A percentile compares a stretch with the other conserved stretches of the same genome.
These are phyloP conservation scores for Choloepus didactylus DNA, from an alignment of 2,797 vertebrate genomes.

Conservation along the genomic window DNA sequence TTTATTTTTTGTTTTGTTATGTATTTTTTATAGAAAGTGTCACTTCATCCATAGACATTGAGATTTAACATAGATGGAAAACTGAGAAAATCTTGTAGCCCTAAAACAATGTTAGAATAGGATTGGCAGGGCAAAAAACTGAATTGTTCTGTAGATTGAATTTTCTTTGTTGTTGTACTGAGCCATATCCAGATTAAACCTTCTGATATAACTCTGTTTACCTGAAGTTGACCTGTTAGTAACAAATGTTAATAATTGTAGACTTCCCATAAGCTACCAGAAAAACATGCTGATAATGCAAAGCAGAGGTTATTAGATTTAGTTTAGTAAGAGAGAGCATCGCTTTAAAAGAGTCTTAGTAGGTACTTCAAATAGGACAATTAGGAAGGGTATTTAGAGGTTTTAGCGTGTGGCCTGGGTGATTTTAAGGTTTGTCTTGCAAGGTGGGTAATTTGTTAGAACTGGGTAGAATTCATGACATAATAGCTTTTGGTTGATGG, in stretches of 20 bases:
- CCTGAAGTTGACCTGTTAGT: background rate
- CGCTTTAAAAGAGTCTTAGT: background rate
- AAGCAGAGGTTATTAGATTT: background rate
- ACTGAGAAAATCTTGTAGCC: background rate
- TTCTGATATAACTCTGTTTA: background rate
- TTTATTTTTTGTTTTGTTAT: conserved; percentile 1
- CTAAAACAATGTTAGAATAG: background rate
- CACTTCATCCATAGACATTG: background rate
- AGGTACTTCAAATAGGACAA: background rate
- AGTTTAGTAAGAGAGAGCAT: background rate
- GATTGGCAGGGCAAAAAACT: background rate
- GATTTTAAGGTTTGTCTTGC: background rate
- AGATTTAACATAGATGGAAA: background rate
- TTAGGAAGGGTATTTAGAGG: background rate
- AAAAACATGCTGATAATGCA: background rate
- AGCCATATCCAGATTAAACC: background rate
- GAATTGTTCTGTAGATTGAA: background rate
- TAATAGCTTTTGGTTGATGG: background rate
- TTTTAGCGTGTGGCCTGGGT: background rate
- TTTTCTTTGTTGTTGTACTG: background rate
- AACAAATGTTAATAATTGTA: conserved; percentile 18
- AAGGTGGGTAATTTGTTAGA: background rate
- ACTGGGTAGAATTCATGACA: no score
- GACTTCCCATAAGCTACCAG: background rate
- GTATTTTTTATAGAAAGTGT: background rate